Base-by-base conservation (phyloP, 2,797 vertebrate genomes). In the Gorsachius magnificus region DNA sequence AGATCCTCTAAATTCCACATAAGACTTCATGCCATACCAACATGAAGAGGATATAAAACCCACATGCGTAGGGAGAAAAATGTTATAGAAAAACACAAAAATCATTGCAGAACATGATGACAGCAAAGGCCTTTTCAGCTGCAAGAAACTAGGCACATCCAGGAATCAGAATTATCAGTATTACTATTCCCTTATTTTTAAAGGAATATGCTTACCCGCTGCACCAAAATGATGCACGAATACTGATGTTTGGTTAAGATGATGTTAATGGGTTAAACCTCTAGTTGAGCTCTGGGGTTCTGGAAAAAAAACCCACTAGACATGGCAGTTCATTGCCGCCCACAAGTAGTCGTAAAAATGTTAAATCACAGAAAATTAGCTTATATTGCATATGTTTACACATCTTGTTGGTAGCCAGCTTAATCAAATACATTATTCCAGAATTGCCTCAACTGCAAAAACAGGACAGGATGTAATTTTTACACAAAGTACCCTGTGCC, bases 1-100 rank as follows among this genome's bases (percentile, higher is more conserved):
- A 97, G 97, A 98, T 97, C 96, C 94, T 97, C 96, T 97, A 97
- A 97, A 98, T 98, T 98, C 97, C 95, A 92, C 28, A 94, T 96
- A 93, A 96, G 79, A 96, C 91, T 97, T 89, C 78, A 87, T 96
- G 88, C 92, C 96, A 89, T n/a, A 96, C 94, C 91, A 95, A 97
- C 94, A 98, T 95, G 85, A 96, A 94, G 89, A 95, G 93, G 86
- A 96, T 96, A 97, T 90, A 97, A 98, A 97, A 95, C 92, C 89
- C 84, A 96, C 58, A 91, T 91, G 82, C 86, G 93, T 66, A 96
- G 85, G 68, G 65, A 97, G 92, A 90, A 95, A 92, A 93, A 93
- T 77, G 87, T 80, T 95, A 94, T n/a, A 94, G 86, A 92, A 97
- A 97, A 96, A 92, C 93, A 95, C 72, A 95, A 90, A 94, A 96